Percentiles rank a stretch among this genome's conserved stretches.
phyloP scores from a whole-genome alignment of 2,888 invertebrate species.

The Andrena hattorfiana region DNA sequence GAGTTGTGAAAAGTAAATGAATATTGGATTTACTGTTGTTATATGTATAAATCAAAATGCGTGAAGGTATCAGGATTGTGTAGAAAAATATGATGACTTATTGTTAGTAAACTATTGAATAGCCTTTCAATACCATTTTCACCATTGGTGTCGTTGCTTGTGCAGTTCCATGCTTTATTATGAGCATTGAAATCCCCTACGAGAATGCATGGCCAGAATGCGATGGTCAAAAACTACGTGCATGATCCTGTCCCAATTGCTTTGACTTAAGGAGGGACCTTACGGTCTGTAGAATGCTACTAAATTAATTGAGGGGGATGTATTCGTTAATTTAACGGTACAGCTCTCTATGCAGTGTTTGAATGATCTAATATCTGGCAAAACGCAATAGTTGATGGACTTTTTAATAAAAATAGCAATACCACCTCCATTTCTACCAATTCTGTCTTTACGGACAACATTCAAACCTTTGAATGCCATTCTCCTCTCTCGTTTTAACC shows the following conservation, averaged over 20 bases:
- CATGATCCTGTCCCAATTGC: slow-evolving; percentile 1
- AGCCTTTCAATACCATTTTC: too few relatives aligned
- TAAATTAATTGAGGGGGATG: background rate
- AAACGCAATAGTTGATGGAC: background rate
- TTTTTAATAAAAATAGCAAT: background rate
- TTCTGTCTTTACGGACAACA: slow-evolving; percentile 4
- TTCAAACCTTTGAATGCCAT: background rate
- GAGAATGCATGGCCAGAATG: background rate
- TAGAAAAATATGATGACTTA: background rate
- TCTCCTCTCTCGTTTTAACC: background rate
- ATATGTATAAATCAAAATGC: background rate
- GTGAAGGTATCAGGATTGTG: background rate
- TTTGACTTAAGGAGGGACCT: background rate
- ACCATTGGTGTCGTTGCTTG: too few relatives aligned
- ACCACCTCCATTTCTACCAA: background rate
- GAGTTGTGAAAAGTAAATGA: background rate
- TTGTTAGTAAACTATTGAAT: background rate
- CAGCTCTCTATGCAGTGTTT: background rate
- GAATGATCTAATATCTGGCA: background rate
- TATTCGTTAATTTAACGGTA: background rate
- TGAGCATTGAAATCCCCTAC: slow-evolving; percentile 19
- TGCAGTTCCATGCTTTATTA: slow-evolving; percentile 10
- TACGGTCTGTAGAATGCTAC: background rate
- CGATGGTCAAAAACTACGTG: background rate
- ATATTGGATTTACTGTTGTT: background rate